Evolutionary conservation across 2,797 vertebrate species (phyloP).

Genomic region (Oryzias dopingdopingensis): DNA sequence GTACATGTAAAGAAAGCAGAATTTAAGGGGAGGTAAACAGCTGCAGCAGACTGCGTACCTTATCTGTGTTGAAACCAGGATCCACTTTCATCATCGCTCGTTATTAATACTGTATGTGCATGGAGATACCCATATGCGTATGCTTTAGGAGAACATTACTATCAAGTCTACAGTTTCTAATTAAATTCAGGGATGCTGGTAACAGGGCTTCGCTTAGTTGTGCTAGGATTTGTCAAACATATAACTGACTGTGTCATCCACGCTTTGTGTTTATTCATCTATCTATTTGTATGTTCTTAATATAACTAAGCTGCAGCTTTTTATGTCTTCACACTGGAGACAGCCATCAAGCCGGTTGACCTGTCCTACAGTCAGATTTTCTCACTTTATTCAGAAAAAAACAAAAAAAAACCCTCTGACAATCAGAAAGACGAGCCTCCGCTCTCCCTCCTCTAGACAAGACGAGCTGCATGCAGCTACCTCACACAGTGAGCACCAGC

Average conservation of each 20-base stretch:
- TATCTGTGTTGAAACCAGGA: too few species aligned
- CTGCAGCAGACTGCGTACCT: background rate
- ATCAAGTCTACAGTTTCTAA: background rate
- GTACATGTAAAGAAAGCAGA: slow-evolving; percentile 57
- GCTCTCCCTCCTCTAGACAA: slow-evolving; percentile 7
- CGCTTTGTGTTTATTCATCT: too few species aligned
- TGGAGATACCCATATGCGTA: too few species aligned
- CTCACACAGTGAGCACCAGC: slow-evolving; percentile 24
- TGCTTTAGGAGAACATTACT: too few species aligned
- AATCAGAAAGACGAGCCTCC: slow-evolving; percentile 9
- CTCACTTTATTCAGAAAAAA: slow-evolving; percentile 4
- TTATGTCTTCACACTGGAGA: slow-evolving; percentile 12
- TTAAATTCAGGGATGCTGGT: slow-evolving; percentile 15
- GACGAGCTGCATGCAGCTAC: slow-evolving; percentile 38
- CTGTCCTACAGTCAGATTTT: background rate
- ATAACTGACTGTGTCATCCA: too few species aligned
- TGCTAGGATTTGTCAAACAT: slow-evolving; percentile 10
- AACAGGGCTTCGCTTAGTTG: slow-evolving; percentile 12
- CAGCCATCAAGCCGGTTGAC: slow-evolving; percentile 1
- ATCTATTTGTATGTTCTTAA: background rate
- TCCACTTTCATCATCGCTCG: too few species aligned
- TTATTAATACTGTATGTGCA: too few species aligned
- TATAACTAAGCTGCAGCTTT: slow-evolving; percentile 6
- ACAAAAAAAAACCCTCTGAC: slow-evolving; percentile 1
- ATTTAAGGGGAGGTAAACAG: slow-evolving; percentile 24